A percentile compares a stretch with the other conserved stretches of the same genome.
Conservation (phyloP, 2,888 invertebrate genomes). For the Lissonota sp. region DNA sequence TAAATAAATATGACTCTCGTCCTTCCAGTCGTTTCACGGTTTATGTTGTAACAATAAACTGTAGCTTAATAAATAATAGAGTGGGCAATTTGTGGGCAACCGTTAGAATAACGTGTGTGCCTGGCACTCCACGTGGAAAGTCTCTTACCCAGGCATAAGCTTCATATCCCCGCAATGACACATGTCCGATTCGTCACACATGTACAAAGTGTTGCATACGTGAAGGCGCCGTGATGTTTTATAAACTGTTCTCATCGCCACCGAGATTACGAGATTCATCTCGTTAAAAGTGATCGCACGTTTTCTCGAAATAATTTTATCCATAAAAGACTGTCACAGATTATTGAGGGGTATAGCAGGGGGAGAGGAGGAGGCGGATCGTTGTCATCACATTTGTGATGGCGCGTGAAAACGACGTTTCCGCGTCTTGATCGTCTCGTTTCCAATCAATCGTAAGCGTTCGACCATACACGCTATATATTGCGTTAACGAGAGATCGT, state of each 20-base stretch:
- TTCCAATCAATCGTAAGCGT: slow-evolving; percentile 50
- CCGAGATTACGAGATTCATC: slow-evolving; percentile 12
- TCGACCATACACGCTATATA: slow-evolving; percentile 16
- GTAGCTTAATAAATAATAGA: neutral
- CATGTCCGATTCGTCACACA: neutral
- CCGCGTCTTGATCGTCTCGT: slow-evolving; percentile 9
- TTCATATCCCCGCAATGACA: too few relatives aligned
- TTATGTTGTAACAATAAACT: neutral
- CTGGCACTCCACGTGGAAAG: too few relatives aligned
- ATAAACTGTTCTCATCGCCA: neutral
- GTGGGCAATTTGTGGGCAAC: slow-evolving; percentile 5
- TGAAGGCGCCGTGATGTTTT: neutral
- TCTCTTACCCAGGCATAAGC: too few relatives aligned
- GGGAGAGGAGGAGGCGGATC: slow-evolving; percentile 1
- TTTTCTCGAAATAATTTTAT: slow-evolving; percentile 5
- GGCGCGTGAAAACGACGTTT: slow-evolving; percentile 44
- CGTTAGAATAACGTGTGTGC: neutral
- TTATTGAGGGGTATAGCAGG: slow-evolving; percentile 21
- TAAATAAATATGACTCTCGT: neutral
- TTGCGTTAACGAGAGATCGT: slow-evolving; percentile 38
- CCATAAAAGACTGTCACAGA: neutral
- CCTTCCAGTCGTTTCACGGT: neutral
- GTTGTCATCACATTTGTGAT: slow-evolving; percentile 24
- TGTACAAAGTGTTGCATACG: neutral
- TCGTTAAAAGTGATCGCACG: slow-evolving; percentile 19